Conservation (phyloP, 2,888 invertebrate genomes). For the Cerceris ruficornis region DNA sequence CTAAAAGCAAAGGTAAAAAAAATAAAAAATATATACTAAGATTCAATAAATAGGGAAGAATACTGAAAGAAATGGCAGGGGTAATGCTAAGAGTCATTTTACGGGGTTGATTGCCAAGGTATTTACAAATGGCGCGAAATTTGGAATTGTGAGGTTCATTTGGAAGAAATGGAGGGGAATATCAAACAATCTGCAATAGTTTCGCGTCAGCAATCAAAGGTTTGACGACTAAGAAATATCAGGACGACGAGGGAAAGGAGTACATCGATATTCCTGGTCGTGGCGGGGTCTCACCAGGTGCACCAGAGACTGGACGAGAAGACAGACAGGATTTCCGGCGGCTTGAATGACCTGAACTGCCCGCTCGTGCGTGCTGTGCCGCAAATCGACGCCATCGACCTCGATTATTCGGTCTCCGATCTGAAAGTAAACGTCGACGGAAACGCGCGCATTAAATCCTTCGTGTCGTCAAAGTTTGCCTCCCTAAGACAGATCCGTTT, state of each 20-base stretch:
- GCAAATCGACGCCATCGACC: slow-evolving; percentile 95
- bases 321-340: slow-evolving; percentile 93
- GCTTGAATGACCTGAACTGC: slow-evolving; percentile 97
- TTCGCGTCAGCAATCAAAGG: background rate
- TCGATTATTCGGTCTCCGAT: slow-evolving; percentile 94
- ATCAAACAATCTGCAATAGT: too few species aligned
- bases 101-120: too few species aligned
- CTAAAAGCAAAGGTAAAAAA: too few species aligned
- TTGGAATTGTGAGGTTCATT: too few species aligned
- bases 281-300: slow-evolving; percentile 86
- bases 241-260: background rate
- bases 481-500: too few species aligned
- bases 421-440: slow-evolving; percentile 80
- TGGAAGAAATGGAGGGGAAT: too few species aligned
- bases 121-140: too few species aligned
- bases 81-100: too few species aligned
- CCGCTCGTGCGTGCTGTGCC: slow-evolving; percentile 95
- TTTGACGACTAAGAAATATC: background rate
- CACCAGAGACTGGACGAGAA: slow-evolving; percentile 93
- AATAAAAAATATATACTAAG: too few species aligned
- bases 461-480: background rate
- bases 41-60: too few species aligned
- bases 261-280: slow-evolving; percentile 62
- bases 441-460: slow-evolving; percentile 17
- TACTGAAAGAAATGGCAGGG: too few species aligned